Base-by-base conservation (phyloP, 35 echinoderm and acorn worm genomes). In the Anneissia japonica region DNA sequence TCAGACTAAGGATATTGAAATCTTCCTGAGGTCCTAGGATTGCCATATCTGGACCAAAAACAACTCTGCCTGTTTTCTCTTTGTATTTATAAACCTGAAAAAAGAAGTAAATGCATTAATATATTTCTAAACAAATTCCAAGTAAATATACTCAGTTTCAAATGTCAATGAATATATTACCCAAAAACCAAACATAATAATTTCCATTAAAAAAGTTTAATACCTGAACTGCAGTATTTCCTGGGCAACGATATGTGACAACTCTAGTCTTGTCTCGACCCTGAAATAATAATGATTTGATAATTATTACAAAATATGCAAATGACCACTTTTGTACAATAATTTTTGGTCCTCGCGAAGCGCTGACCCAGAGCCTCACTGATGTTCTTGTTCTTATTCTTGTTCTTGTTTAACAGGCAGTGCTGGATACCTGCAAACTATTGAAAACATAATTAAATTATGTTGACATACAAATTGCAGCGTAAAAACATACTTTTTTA, bases 21-120 rank as follows among this genome's bases (percentile, higher is more conserved):
- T 98, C 91, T 77, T 98, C 95, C 89, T 98, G 88, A 84, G 95
- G 95, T 30, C 95, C 95, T 38, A 98, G 74, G 37, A 98, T 91
- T 34, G 84, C 91, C 95, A 98, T 98, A 40, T 98, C 95, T 26
- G 95, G 95, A 13, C 95, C 95, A 94, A 98, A 98, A 14, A 98
- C 83, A 35, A 94, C 95, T 55, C 95, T 81, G 23, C 87, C 95
- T 17, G 92, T 81, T 74, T 98, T 93, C 79, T 93, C 82, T 40
- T 90, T 84, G 72, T 94, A 98, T 31, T 98, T 93, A 55, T 93
- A 98, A n/a, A 98, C 92, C 95, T 93, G 84, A 82, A 0, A 85
- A 37, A 5, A 39, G 5, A 34, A 9, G 41, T 46, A 28, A 46
- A 16, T 34, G 14, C 33, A 55, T 72, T 45, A 55, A 3, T 13